These are phyloP conservation scores for Hymenochirus boettgeri DNA, from an alignment of 2,113 vertebrate species.

Conservation along the genomic window DNA sequence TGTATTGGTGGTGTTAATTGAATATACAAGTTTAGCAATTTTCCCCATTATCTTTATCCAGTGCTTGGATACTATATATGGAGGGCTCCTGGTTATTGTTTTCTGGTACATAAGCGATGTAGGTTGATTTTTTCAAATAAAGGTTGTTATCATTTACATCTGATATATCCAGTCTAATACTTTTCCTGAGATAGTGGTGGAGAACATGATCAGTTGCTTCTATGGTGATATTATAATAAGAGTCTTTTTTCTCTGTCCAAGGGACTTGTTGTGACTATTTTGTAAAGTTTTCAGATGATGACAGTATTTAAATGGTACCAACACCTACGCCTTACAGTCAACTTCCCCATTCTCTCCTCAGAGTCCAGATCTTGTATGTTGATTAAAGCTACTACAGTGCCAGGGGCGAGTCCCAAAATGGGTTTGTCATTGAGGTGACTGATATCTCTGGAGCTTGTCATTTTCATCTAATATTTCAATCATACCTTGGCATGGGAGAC, in stretches of 20 bases:
- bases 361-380: conserved; percentile 55
- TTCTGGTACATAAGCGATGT: conserved; percentile 31
- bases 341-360: conserved; percentile 65
- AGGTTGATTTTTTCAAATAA: conserved; percentile 46
- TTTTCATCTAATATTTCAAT: conserved; percentile 59
- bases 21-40: conserved; percentile 52
- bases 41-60: conserved; percentile 50
- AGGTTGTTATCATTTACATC: conserved; percentile 25
- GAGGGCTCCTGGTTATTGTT: conserved; percentile 34
- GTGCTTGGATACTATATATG: conserved; percentile 34
- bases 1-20: conserved; percentile 44
- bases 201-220: background rate
- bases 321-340: background rate
- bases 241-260: conserved; percentile 20
- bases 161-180: conserved; percentile 15
- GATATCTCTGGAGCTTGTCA: conserved; percentile 61
- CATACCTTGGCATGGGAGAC: conserved; percentile 53
- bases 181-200: conserved; percentile 9
- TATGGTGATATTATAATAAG: conserved; percentile 15
- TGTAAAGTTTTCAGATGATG: conserved; percentile 14
- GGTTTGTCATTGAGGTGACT: conserved; percentile 52
- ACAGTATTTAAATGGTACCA: conserved; percentile 5
- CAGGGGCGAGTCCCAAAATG: conserved; percentile 61
- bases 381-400: conserved; percentile 64
- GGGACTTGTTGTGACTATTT: conserved; percentile 11